Base-by-base conservation (phyloP, 2,797 vertebrate species). In the Rhinophrynus dorsalis region DNA sequence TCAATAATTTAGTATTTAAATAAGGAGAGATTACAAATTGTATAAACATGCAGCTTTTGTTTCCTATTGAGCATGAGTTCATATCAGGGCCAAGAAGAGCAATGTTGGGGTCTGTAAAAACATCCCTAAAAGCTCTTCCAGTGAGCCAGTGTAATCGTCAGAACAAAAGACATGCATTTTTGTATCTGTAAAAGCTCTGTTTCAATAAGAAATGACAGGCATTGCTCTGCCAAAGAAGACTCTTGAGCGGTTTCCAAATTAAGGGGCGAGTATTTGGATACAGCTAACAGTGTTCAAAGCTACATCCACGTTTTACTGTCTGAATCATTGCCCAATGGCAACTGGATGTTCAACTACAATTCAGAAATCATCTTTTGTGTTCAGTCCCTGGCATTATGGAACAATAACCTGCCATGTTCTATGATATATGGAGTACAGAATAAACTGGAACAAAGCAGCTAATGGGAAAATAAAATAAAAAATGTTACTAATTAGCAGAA, bases 361-460 rank as follows among this genome's bases (percentile, higher is more conserved):
- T 72, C 61, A 72, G 61, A 72, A 72, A 72, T 59, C 61, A 65
- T 73, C 70, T 73, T 73, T 67, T 66, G 62, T 67, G 29, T 52
- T 35, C 70, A 54, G 42, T 47, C 55, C 27, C 55, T 73, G 62
- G 70, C 70, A 67, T 65, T 73, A 51, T 50, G 32, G 30, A 73
- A 73, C 70, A 73, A 67, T 73, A 73, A 29, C 45, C 55, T 73
- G 70, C 62, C 70, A 73, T 73, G 70, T 73, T 51, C 55, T 59
- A 60, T 73, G 70, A 73, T 73, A 66, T 60, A 67, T 73, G 47
- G 37, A 73, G 55, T 56, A 60, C 21, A 15, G 70, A 66, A 51
- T 44, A 40, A 8, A 54, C 62, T 66, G 48, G 32, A 59, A 54
- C 62, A 60, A 59, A 57, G 40, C 37, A 59, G 47, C 21, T 60